Conservation (phyloP, 2,113 vertebrate species). For the Pelodiscus sinensis region DNA sequence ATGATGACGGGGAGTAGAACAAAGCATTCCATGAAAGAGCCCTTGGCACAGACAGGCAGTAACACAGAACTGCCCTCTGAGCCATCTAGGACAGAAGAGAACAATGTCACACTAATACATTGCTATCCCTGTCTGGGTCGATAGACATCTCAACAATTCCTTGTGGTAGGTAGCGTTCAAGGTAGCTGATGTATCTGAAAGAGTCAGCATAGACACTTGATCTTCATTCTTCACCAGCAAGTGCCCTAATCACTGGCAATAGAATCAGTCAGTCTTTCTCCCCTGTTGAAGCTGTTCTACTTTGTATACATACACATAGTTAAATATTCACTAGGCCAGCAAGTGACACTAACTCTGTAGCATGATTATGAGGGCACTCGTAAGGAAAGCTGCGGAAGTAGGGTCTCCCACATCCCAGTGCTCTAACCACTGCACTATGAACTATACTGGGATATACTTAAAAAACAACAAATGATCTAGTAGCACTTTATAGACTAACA, state of each 20-base stretch:
- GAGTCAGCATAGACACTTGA: background rate
- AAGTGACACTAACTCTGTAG: background rate
- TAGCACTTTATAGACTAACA: no score
- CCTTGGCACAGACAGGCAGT: background rate
- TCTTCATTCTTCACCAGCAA: background rate
- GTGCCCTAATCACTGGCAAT: background rate
- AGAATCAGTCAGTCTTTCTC: background rate
- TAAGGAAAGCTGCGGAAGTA: background rate
- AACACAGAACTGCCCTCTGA: background rate
- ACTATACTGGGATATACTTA: background rate
- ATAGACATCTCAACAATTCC: background rate
- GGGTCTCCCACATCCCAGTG: background rate
- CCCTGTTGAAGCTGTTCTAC: background rate
- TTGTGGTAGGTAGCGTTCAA: background rate
- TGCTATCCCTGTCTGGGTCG: background rate
- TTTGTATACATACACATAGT: background rate
- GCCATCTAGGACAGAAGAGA: background rate
- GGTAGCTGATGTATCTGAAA: background rate
- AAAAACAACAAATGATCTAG: no score
- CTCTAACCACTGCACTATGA: background rate
- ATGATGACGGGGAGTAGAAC: background rate
- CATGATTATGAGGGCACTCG: background rate
- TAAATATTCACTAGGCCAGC: background rate
- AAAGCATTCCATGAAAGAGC: background rate
- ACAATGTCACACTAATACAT: background rate